Evolutionary conservation across 2,888 invertebrate genomes (phyloP).

Genomic region (Cosmorhoe ocellata): DNA sequence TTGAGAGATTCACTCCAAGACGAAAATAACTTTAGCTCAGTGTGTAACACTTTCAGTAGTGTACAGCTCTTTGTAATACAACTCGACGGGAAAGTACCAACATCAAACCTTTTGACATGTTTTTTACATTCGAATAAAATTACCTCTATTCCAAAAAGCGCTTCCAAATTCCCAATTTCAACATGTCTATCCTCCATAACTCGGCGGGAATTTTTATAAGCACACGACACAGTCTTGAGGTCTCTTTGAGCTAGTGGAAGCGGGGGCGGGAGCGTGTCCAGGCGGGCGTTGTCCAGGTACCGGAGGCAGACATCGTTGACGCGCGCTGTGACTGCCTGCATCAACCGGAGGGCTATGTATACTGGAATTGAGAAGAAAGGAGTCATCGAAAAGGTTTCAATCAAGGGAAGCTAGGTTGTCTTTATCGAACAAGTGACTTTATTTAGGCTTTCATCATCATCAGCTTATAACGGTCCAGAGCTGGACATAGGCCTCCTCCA

Average conservation of each 20-base stretch:
- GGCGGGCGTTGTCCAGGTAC: conserved; percentile 85
- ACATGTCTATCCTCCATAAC: conserved; percentile 97
- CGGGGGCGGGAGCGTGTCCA: conserved; percentile 84
- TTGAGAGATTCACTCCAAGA: too few species aligned
- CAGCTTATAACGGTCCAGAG: too few species aligned
- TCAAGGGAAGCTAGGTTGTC: too few species aligned
- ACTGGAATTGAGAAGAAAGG: conserved; percentile 72
- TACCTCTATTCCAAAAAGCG: conserved; percentile 90
- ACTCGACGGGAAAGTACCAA: too few species aligned
- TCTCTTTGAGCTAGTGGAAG: conserved; percentile 78
- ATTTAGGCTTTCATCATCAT: too few species aligned
- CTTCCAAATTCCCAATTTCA: conserved; percentile 91
- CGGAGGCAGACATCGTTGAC: conserved; percentile 87
- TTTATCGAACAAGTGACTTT: too few species aligned
- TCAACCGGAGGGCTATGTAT: conserved; percentile 87
- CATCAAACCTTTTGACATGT: too few species aligned
- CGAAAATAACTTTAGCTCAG: too few species aligned
- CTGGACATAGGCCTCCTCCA: too few species aligned
- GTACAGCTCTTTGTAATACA: too few species aligned
- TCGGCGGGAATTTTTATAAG: conserved; percentile 91
- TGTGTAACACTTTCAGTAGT: too few species aligned
- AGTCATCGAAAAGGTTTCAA: too few species aligned
- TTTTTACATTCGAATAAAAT: conserved; percentile 17
- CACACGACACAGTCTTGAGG: conserved; percentile 83
- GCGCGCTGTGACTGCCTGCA: conserved; percentile 88